phyloP scores from a whole-genome alignment of 2,797 vertebrate genomes.

The Heterohyrax brucei region DNA sequence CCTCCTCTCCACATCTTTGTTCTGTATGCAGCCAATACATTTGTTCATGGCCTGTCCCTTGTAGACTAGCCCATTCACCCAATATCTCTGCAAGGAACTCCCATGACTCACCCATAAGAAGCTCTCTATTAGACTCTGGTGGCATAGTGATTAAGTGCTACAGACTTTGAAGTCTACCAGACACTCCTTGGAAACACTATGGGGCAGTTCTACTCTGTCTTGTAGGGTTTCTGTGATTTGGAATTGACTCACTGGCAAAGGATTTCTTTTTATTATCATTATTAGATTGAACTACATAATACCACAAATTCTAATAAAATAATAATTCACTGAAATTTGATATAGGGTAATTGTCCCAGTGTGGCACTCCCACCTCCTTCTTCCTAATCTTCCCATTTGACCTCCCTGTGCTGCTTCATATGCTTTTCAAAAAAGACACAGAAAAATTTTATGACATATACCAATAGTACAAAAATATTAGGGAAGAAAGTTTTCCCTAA shows the following conservation, averaged over 20 bases:
- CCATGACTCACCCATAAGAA: background rate
- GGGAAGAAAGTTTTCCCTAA: slow-evolving; percentile 41
- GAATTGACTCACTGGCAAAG: no score
- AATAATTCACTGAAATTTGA: background rate
- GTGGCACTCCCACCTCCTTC: background rate
- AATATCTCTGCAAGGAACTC: background rate
- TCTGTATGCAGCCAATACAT: background rate
- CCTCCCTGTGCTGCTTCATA: background rate
- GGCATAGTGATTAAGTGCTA: no score
- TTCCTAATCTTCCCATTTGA: background rate
- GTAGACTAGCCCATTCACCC: background rate
- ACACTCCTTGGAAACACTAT: no score
- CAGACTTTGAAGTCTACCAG: no score
- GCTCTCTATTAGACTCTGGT: background rate
- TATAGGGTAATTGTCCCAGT: background rate
- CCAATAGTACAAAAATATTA: slow-evolving; percentile 30
- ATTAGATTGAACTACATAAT: background rate
- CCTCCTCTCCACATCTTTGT: background rate
- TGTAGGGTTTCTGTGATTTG: no score
- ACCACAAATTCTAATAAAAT: background rate
- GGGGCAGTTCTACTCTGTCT: no score
- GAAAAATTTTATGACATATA: slow-evolving; percentile 62
- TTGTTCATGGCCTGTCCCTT: background rate
- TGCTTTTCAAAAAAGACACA: slow-evolving; percentile 34
- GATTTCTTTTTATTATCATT: no score